Conservation (phyloP, 2,113 vertebrate genomes). For the Oncorhynchus mykiss region DNA sequence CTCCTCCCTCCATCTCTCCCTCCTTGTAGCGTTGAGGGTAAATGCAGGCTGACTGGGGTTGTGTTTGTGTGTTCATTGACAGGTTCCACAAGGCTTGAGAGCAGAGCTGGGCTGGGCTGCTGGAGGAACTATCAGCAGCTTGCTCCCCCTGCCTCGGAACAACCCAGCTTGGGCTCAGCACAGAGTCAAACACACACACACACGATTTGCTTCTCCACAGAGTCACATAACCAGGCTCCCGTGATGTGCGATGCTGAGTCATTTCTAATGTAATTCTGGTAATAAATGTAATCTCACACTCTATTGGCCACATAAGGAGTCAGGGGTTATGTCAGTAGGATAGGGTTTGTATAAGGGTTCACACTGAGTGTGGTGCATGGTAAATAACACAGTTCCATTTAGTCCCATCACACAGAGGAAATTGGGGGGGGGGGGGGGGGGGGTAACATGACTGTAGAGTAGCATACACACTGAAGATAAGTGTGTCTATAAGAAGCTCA, state of each 20-base stretch:
- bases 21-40: too few relatives aligned
- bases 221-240: too few relatives aligned
- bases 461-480: neutral
- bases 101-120: too few relatives aligned
- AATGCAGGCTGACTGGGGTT: too few relatives aligned
- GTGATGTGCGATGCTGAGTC: neutral
- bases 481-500: neutral
- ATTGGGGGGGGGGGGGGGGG: neutral
- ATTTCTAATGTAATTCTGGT: slow-evolving; percentile 23
- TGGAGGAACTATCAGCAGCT: too few relatives aligned
- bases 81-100: neutral
- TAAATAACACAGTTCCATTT: neutral
- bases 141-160: too few relatives aligned
- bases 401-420: neutral
- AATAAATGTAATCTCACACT: slow-evolving; percentile 6
- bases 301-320: neutral
- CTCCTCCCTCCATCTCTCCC: neutral
- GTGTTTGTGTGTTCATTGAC: neutral
- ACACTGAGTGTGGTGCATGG: neutral
- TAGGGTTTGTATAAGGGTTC: neutral
- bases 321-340: neutral
- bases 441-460: neutral
- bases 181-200: neutral
- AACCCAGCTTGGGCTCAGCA: too few relatives aligned
- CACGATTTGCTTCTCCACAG: neutral